These are phyloP conservation scores for Lasioglossum lativentre DNA, from an alignment of 2,888 invertebrate species.

Conservation along the genomic window DNA sequence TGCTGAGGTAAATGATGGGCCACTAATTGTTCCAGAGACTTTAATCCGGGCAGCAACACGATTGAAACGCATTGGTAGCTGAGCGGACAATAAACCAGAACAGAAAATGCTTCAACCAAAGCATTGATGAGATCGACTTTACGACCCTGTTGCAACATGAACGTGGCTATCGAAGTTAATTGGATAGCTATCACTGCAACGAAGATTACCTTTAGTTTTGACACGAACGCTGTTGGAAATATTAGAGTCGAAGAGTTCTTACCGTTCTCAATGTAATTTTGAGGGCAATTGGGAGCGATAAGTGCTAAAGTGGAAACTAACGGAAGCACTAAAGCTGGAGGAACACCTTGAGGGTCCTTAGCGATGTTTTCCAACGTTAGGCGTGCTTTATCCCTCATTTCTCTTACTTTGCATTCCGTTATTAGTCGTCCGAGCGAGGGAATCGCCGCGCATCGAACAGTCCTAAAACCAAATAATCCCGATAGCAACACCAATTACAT, in stretches of 20 bases:
- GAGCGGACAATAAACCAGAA: conserved; percentile 86
- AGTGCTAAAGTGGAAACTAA: conserved; percentile 87
- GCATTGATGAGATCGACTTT: conserved; percentile 87
- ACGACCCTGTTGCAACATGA: conserved; percentile 86
- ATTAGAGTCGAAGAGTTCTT: not conserved
- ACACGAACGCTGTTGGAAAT: not conserved
- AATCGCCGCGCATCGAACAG: conserved; percentile 88
- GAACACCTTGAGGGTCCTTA: conserved; percentile 79
- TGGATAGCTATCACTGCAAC: conserved; percentile 88
- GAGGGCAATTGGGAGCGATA: conserved; percentile 87
- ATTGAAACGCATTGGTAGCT: conserved; percentile 85
- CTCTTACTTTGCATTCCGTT: conserved; percentile 84
- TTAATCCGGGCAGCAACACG: conserved; percentile 86
- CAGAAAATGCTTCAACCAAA: conserved; percentile 88
- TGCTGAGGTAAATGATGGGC: conserved; percentile 85
- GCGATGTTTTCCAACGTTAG: conserved; percentile 84
- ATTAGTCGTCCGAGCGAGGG: conserved; percentile 88
- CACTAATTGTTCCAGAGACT: conserved; percentile 85
- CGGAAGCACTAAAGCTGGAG: conserved; percentile 85
- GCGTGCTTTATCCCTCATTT: conserved; percentile 87
- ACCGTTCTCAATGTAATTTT: conserved; percentile 87
- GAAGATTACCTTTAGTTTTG: conserved; percentile 18
- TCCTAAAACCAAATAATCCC: conserved; percentile 78
- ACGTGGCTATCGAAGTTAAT: conserved; percentile 86
- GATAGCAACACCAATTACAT: not conserved